Conservation (phyloP, 2,888 invertebrate species). For the Cryptus armator region DNA sequence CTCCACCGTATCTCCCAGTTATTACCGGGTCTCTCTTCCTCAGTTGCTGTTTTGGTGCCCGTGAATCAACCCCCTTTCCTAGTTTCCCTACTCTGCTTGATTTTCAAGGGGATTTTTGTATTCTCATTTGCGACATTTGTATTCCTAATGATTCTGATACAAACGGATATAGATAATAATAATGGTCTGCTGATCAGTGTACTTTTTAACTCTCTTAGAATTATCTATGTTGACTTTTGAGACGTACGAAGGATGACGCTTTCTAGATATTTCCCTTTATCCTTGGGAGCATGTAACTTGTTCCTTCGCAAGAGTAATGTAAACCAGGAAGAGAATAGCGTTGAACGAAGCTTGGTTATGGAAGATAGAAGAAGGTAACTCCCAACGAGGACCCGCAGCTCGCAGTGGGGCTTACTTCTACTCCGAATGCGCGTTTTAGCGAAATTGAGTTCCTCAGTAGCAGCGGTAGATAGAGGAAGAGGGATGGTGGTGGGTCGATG, state of each 20-base stretch:
- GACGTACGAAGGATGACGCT: background rate
- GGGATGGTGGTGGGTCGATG: constrained; percentile 57
- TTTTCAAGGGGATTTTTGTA: constrained; percentile 8
- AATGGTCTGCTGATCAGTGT: too few relatives aligned
- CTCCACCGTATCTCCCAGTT: constrained; percentile 81
- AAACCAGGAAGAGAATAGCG: constrained; percentile 21
- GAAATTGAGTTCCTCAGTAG: constrained; percentile 79
- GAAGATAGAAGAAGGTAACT: constrained; percentile 20
- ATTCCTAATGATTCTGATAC: background rate
- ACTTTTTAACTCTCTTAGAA: background rate
- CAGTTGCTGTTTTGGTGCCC: constrained; percentile 69
- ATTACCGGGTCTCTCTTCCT: constrained; percentile 66
- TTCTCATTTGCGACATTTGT: background rate
- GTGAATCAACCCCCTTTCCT: constrained; percentile 40
- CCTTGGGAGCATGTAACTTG: background rate
- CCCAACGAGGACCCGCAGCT: constrained; percentile 14
- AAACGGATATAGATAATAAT: background rate
- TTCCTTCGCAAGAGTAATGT: constrained; percentile 23
- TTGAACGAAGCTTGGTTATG: constrained; percentile 16
- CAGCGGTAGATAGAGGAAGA: constrained; percentile 34
- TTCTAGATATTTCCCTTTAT: background rate
- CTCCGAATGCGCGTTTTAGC: constrained; percentile 77
- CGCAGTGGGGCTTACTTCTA: constrained; percentile 19
- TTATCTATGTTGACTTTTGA: background rate
- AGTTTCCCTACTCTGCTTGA: background rate